These are phyloP conservation scores for Tetragonula carbonaria DNA, from an alignment of 2,888 invertebrate genomes.

Conservation along the genomic window DNA sequence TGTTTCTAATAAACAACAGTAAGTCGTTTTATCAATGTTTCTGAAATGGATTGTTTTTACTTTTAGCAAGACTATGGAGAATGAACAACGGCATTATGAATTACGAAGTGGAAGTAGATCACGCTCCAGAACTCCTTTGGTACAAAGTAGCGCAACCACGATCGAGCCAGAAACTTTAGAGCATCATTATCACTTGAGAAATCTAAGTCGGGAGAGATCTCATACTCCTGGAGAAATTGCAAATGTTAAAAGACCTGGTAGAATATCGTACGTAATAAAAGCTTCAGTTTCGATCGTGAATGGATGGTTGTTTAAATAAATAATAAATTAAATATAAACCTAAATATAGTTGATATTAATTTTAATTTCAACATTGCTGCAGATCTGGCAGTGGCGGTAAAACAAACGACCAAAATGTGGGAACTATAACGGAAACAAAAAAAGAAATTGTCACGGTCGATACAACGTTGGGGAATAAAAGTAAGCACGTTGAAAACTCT, in stretches of 20 bases:
- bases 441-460: constrained; percentile 66
- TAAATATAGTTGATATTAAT: neutral
- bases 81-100: constrained; percentile 79
- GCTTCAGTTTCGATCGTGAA: neutral
- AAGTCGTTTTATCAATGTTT: neutral
- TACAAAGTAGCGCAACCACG: constrained; percentile 56
- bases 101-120: constrained; percentile 80
- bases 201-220: constrained; percentile 78
- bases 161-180: constrained; percentile 74
- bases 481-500: constrained; percentile 68
- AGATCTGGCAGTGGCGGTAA: constrained; percentile 72
- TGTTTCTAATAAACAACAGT: neutral
- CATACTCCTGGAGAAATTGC: constrained; percentile 78
- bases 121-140: constrained; percentile 80
- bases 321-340: neutral
- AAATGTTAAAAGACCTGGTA: constrained; percentile 75
- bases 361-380: constrained; percentile 7
- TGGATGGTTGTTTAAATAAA: neutral
- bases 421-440: constrained; percentile 72
- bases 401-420: constrained; percentile 73
- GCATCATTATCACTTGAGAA: constrained; percentile 79
- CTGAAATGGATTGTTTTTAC: neutral
- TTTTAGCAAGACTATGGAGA: constrained; percentile 74
- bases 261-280: constrained; percentile 71
- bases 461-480: constrained; percentile 54